Conservation (phyloP, 2,888 invertebrate species). For the Protonemura montana region DNA sequence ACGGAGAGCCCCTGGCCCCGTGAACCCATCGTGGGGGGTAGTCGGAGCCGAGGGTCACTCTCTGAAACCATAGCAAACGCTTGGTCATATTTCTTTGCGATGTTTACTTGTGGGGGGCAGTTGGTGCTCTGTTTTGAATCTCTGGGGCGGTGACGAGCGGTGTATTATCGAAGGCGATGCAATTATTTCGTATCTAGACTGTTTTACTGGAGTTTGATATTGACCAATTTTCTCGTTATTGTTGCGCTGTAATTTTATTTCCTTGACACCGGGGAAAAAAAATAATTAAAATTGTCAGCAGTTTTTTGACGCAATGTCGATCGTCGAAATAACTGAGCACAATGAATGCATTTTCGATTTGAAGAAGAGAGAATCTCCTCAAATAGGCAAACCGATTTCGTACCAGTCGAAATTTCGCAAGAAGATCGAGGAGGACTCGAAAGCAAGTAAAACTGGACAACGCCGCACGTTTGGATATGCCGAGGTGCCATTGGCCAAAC, state of each 20-base stretch:
- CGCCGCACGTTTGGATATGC: conserved; percentile 74
- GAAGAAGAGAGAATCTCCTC: background rate
- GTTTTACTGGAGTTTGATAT: background rate
- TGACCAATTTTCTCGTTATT: background rate
- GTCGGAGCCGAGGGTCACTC: conserved; percentile 62
- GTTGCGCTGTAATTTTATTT: background rate
- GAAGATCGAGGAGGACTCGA: background rate
- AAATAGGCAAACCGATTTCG: background rate
- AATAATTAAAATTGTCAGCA: background rate
- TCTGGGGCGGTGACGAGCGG: background rate
- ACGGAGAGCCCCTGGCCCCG: conserved; percentile 58
- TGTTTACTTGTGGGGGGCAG: background rate
- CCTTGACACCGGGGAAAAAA: background rate
- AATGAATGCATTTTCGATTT: conserved; percentile 21
- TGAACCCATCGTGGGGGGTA: conserved; percentile 58
- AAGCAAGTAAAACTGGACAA: background rate
- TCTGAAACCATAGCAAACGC: conserved; percentile 50
- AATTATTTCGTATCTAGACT: background rate
- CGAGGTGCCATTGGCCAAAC: conserved; percentile 66
- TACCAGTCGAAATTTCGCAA: conserved; percentile 26
- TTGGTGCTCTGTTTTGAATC: background rate
- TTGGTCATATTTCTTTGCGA: background rate
- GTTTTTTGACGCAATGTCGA: conserved; percentile 22
- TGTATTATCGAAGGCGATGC: background rate
- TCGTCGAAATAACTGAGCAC: conserved; percentile 18